Evolutionary conservation across 1,140 invertebrate species (phyloP), one percentile per base, ranked within the genome.

Genomic region (Nephila pilipes): DNA sequence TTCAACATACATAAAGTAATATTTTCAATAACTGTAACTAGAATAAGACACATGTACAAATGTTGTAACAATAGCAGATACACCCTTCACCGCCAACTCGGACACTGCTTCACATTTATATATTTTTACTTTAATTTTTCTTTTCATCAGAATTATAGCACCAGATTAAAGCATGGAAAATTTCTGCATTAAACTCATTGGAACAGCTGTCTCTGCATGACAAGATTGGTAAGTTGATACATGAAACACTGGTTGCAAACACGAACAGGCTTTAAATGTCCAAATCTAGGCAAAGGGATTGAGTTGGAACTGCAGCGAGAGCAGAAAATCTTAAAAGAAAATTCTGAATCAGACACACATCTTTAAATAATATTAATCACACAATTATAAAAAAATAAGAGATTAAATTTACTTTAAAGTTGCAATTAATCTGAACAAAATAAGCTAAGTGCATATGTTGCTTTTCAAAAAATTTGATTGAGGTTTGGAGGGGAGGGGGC

Each of bases 181-280:
- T 32, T 32, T 57, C n/a, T 81, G 29, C 10, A 29, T 79, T 29
- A 54, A 32, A 63, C 54, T 85, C 29, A 65, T n/a, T 54, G 85
- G 46, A 85, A 93, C 63, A 93, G 36, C 38, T 93, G 91, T 60
- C 91, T 93, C 32, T 93, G 91, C 90, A 92, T 93, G 29, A 93
- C 91, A 80, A 94, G 85, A 57, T 65, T 85, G 20, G 93, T 87
- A 18, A 96, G 95, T 93, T 95, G 95, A 92, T 95, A 96, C 94
- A 96, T 94, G 94, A 98, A 99, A 96, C 99, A 99, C 91, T 97
- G 97, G 94, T 99, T 99, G 95, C 99, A 99, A 1, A 99, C 98
- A 81, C 99, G 96, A 0, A 99, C 99, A 6, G 98, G 98, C 95
- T 98, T 99, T 83, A 97, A 96, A 94, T 99, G 97, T 16, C 98